Base-by-base conservation (phyloP, 2,797 vertebrate genomes). In the Coracias cyanogaster region DNA sequence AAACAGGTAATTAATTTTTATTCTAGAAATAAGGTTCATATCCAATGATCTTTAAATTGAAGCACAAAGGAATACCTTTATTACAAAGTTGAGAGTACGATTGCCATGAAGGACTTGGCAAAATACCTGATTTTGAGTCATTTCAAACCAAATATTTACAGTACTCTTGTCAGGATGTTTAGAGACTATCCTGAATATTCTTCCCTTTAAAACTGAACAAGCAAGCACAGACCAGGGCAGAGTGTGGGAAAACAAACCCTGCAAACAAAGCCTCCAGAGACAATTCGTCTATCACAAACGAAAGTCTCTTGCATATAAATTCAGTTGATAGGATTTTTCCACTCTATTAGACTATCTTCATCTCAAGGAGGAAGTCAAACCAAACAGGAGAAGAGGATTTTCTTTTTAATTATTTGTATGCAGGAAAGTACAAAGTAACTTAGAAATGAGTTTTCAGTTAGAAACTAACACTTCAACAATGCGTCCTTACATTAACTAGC, bases 61-160 rank as follows among this genome's bases (percentile, higher is more conserved):
- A 81, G 41, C 19, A 37, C 28, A 79, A 82, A 80, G 12, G n/a
- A 82, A 33, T 48, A 52, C 1, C 22, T 77, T 29, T 45, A 14
- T 28, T 65, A 39, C 9, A 46, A 88, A 84, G 49, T 18, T 37
- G 31, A 79, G 18, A 52, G 14, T 19, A 69, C 9, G 15, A 51
- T 16, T 46, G 37, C 43, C 16, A 26, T 58, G n/a, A 86, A 89
- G 39, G n/a, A 65, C 43, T 89, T 76, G 9, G 62, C n/a, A 89
- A 82, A 86, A 86, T 26, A 19, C 19, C 7, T 12, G 11, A 51
- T 66, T 92, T 74, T 86, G 70, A 85, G 19, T 73, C 20, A 55
- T 62, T 79, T 73, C 35, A 93, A 70, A 28, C 6, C 10, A 73
- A 92, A 33, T 82, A 82, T 67, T 81, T 71, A 71, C 35, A 71